Percentiles rank a stretch among this genome's conserved stretches.
Evolutionary conservation across 2,888 invertebrate genomes (phyloP).

Genomic region (Ctena decussata): DNA sequence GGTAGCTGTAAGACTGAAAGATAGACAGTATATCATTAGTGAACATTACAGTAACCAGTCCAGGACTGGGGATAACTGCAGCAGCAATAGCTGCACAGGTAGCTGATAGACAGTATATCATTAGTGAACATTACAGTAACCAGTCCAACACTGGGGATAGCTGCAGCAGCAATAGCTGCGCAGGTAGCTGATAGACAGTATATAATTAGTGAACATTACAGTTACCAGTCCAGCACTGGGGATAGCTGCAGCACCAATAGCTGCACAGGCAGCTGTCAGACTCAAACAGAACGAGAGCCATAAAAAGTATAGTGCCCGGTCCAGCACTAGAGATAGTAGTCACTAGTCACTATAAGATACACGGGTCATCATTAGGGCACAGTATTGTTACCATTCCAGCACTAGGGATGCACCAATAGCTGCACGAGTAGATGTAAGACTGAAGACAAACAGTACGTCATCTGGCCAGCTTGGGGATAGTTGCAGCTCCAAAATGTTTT

Average conservation of each 20-base stretch:
- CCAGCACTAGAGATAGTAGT: constrained; percentile 91
- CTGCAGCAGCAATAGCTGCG: constrained; percentile 90
- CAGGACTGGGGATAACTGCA: constrained; percentile 90
- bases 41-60: constrained; percentile 90
- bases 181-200: constrained; percentile 90
- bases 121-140: too few relatives aligned
- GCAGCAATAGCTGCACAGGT: constrained; percentile 91
- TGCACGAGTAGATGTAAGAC: constrained; percentile 90
- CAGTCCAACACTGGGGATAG: constrained; percentile 90
- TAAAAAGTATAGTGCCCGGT: constrained; percentile 90
- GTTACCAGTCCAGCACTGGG: constrained; percentile 91
- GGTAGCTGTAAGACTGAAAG: constrained; percentile 89
- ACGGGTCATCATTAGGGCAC: too few relatives aligned
- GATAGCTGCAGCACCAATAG: constrained; percentile 90
- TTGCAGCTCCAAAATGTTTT: too few relatives aligned
- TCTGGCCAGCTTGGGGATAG: too few relatives aligned
- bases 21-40: too few relatives aligned
- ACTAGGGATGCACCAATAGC: constrained; percentile 91
- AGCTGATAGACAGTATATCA: too few relatives aligned
- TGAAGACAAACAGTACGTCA: too few relatives aligned
- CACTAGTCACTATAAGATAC: constrained; percentile 89
- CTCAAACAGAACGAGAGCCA: too few relatives aligned
- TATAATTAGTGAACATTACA: too few relatives aligned
- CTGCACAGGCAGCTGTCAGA: constrained; percentile 90
- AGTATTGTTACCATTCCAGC: constrained; percentile 91